Conservation (phyloP, 1,140 invertebrate species). For the Ctenoplectra terminalis region DNA sequence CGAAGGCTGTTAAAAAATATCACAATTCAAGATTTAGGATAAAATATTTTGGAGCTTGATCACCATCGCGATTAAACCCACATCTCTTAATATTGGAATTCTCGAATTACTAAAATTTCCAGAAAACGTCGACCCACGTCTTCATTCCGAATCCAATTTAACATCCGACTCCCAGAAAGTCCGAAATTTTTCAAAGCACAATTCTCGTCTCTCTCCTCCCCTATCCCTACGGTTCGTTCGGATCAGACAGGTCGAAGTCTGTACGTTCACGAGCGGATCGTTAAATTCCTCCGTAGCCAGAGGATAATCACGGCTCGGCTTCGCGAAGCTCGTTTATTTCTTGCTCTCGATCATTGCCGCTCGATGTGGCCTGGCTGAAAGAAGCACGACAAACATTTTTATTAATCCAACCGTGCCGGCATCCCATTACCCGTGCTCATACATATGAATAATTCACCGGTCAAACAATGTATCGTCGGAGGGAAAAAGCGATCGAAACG, state of each 20-base stretch:
- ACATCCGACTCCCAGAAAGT: not conserved
- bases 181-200: conserved; percentile 10
- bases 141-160: not conserved
- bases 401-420: conserved; percentile 26
- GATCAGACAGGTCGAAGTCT: conserved; percentile 9
- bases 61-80: not conserved
- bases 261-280: conserved; percentile 38
- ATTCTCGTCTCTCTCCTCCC: not conserved
- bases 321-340: conserved; percentile 28
- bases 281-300: conserved; percentile 36
- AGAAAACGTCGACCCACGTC: conserved; percentile 3
- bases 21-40: not conserved
- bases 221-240: not conserved
- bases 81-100: not conserved
- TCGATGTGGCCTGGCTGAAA: conserved; percentile 2
- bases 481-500: not conserved
- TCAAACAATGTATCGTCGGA: conserved; percentile 29
- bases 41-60: not conserved
- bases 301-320: conserved; percentile 29
- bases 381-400: conserved; percentile 42
- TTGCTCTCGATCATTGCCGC: conserved; percentile 42
- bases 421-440: conserved; percentile 29
- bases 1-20: not conserved
- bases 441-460: conserved; percentile 35
- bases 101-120: not conserved